Base-by-base conservation (phyloP, 2,113 vertebrate species). In the Ciconia maguari region DNA sequence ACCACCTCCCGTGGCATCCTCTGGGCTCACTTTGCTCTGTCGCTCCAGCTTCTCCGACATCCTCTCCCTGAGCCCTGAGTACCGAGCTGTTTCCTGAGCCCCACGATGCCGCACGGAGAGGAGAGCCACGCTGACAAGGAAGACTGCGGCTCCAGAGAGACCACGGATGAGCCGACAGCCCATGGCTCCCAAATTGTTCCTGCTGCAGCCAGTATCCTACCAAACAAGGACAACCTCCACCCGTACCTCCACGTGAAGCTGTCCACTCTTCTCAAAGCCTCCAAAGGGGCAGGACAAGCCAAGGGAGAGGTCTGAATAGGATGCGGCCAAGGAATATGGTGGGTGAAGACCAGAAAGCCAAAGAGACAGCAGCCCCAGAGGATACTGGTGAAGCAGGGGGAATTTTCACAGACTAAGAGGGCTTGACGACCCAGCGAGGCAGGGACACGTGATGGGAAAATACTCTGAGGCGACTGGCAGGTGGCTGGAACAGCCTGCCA, bases 61-160 rank as follows among this genome's bases (percentile, higher is more conserved):
- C 14, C 25, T 29, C 27, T 70, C 75, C 12, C 70, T 1, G 21
- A 66, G 13, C 38, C 54, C 49, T 9, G 65, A 61, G 51, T 91
- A 27, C 41, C 0, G 55, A 29, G 16, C 19, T 11, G 74, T 60
- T 68, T 94, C 82, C 51, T 16, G 91, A 70, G 77, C 69, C 49
- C 60, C 93, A 11, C 21, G 91, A 58, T 94, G 96, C 38, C 72
- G 49, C 29, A 97, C 4, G 4, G 97, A 97, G 41, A 97, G 92
- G 25, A 96, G 96, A 38, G 93, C 95, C 93, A 94, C 41, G 0
- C 92, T 94, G 70, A 90, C 68, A 4, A 98, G 83, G 34, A 96
- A 94, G 29, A 95, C 22, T 9, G 96, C 49, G 0, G 91, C 97
- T 78, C 95, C 97, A 2, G 96, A 97, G 64, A 97, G 65, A 85